phyloP scores from a whole-genome alignment of 2,113 vertebrate genomes.

The Lota lota region DNA sequence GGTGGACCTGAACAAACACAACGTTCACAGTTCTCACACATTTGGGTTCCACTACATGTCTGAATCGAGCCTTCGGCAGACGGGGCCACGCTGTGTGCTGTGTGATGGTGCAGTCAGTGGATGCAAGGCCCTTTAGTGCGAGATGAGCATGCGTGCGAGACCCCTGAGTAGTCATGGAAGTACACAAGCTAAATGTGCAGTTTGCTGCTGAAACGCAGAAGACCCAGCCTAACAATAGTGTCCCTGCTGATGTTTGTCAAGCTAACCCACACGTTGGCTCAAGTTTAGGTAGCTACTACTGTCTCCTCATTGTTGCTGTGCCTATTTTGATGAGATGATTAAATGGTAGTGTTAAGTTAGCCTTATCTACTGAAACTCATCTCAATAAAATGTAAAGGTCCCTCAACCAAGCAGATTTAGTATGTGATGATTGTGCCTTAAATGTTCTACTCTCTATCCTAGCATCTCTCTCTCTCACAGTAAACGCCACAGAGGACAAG shows the following conservation, averaged over 20 bases:
- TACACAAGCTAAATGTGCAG: not conserved
- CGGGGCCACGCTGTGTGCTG: conserved; percentile 21
- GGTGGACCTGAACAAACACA: conserved; percentile 56
- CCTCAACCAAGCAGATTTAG: not conserved
- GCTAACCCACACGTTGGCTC: no score
- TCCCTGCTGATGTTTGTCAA: not conserved
- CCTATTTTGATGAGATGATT: no score
- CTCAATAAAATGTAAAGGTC: not conserved
- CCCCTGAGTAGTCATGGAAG: not conserved
- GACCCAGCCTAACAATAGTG: not conserved
- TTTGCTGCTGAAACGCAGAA: not conserved
- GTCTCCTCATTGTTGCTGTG: no score
- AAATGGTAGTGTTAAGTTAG: no score
- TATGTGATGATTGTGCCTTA: not conserved
- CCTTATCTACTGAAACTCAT: not conserved
- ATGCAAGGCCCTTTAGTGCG: conserved; percentile 20
- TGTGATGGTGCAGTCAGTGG: conserved; percentile 7
- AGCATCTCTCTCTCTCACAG: conserved; percentile 49
- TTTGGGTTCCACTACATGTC: not conserved
- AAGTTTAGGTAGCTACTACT: no score
- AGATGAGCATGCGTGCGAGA: conserved; percentile 12
- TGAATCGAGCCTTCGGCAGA: not conserved
- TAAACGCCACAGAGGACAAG: conserved; percentile 84
- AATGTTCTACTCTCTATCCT: not conserved
- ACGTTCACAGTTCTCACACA: conserved; percentile 14